Evolutionary conservation across 2,888 invertebrate species (phyloP).

Genomic region (Thyatira batis): DNA sequence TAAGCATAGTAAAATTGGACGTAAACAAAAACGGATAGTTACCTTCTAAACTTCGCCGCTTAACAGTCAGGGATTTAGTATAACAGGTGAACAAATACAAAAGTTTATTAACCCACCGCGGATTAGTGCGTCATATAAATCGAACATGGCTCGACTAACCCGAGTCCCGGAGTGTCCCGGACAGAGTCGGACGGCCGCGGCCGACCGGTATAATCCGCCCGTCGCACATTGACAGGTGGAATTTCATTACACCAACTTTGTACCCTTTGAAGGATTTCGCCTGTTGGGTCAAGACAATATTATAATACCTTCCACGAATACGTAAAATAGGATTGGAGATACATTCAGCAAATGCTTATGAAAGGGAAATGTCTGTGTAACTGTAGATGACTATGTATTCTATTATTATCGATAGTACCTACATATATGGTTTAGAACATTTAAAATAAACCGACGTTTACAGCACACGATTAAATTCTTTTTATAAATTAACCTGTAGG

Average conservation of each 20-base stretch:
- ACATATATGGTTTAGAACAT: too few relatives aligned
- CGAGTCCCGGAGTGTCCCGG: background rate
- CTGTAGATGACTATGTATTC: too few relatives aligned
- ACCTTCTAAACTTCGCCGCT: background rate
- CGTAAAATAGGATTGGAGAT: background rate
- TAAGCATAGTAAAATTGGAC: background rate
- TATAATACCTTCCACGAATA: background rate
- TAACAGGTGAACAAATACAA: conserved; percentile 2
- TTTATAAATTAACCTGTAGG: too few relatives aligned
- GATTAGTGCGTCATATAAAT: conserved; percentile 4
- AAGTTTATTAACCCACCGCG: conserved; percentile 1
- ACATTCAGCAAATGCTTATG: too few relatives aligned
- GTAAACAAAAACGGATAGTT: background rate
- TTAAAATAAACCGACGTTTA: too few relatives aligned
- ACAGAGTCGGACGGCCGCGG: background rate
- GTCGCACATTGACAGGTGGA: conserved; percentile 25
- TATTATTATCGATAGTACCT: too few relatives aligned
- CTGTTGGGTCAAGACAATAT: background rate
- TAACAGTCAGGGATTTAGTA: background rate
- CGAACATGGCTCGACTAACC: conserved; percentile 3
- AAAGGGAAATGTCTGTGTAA: too few relatives aligned
- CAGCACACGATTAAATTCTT: too few relatives aligned
- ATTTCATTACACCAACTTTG: conserved; percentile 22
- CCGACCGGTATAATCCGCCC: conserved; percentile 23
- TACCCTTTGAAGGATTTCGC: background rate